These are phyloP conservation scores for Galbula dea DNA, from an alignment of 2,113 vertebrate species.

Conservation along the genomic window DNA sequence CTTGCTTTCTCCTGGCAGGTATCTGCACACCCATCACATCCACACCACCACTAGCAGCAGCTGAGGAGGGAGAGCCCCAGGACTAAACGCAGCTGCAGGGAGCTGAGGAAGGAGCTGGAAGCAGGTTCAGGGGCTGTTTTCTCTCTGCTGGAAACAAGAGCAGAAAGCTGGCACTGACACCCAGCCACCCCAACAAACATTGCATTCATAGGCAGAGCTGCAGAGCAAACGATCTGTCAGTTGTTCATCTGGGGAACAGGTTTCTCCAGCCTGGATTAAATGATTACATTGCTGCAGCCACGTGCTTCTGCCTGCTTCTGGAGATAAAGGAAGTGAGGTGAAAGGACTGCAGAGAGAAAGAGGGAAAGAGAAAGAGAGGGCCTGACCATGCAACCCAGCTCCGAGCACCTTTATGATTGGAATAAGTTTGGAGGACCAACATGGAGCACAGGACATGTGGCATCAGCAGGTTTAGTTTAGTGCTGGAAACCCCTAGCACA, in stretches of 20 bases:
- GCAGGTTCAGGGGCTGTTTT: neutral
- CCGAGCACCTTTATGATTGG: neutral
- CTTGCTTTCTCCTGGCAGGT: neutral
- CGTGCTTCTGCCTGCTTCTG: conserved; percentile 48
- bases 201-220: conserved; percentile 3
- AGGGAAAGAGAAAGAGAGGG: too few species aligned
- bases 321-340: conserved; percentile 31
- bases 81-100: neutral
- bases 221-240: conserved; percentile 17
- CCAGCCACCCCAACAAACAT: conserved; percentile 21
- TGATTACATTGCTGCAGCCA: conserved; percentile 59
- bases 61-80: neutral
- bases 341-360: neutral
- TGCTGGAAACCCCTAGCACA: neutral
- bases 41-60: rapidly evolving
- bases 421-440: neutral
- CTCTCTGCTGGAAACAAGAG: neutral
- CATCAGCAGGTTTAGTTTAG: neutral
- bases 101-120: neutral
- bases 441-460: rapidly evolving
- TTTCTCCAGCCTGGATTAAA: conserved; percentile 63
- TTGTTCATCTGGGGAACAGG: conserved; percentile 47
- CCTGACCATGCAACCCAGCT: neutral
- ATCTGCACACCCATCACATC: neutral
- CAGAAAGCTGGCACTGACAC: conserved; percentile 14